Percentiles rank a stretch among this genome's conserved stretches.
These are phyloP conservation scores for Spodoptera frugiperda DNA, from an alignment of 1,140 invertebrate species.

Conservation along the genomic window DNA sequence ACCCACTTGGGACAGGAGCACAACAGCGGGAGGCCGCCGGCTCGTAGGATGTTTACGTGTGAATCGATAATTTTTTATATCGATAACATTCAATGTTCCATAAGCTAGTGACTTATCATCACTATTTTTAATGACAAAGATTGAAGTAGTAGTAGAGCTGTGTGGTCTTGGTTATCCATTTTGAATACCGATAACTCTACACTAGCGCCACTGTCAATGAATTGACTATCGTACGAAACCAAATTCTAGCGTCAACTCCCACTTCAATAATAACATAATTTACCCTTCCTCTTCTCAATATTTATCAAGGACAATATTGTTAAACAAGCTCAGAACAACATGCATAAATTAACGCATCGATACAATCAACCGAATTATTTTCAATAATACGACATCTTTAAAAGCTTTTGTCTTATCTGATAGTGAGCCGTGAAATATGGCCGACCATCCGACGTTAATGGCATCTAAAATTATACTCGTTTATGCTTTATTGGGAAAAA, in stretches of 20 bases:
- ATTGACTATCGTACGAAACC: too few species aligned
- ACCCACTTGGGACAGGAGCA: constrained; percentile 43
- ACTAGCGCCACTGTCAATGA: too few species aligned
- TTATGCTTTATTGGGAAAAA: neutral
- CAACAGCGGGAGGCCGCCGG: constrained; percentile 28
- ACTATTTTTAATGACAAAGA: too few species aligned
- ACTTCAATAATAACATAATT: too few species aligned
- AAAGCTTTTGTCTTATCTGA: constrained; percentile 26
- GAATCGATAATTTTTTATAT: constrained; percentile 18
- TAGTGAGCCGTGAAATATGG: constrained; percentile 13
- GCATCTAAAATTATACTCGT: constrained; percentile 7
- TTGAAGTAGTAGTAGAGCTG: too few species aligned
- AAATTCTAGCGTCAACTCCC: too few species aligned
- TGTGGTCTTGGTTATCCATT: too few species aligned
- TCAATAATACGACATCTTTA: constrained; percentile 24
- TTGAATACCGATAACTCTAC: too few species aligned
- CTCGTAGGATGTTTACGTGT: constrained; percentile 37
- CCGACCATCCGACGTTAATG: constrained; percentile 14
- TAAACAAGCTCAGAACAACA: neutral
- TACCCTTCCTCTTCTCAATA: too few species aligned
- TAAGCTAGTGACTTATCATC: too few species aligned
- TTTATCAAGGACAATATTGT: neutral
- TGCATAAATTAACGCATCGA: constrained; percentile 8
- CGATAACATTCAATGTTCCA: neutral
- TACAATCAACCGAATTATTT: constrained; percentile 19